Percentiles rank a stretch among this genome's conserved stretches.
These are phyloP conservation scores for Lysandra coridon DNA, from an alignment of 2,888 invertebrate genomes.

Conservation along the genomic window DNA sequence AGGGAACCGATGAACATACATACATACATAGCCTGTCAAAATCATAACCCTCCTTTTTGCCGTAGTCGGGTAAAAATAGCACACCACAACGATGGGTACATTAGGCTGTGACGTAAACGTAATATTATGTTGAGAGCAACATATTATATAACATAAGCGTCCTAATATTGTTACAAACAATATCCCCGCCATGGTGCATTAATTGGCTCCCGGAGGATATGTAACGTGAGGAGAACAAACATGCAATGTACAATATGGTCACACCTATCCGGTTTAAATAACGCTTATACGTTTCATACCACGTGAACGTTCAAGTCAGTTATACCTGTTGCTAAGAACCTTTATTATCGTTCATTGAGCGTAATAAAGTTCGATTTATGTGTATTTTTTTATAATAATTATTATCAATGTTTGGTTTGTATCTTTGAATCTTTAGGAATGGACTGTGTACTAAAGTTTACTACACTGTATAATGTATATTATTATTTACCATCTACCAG, in stretches of 20 bases:
- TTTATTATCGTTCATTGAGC: neutral
- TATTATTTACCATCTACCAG: no score
- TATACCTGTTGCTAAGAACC: neutral
- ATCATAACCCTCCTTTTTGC: no score
- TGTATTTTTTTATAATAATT: no score
- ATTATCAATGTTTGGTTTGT: no score
- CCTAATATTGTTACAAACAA: constrained; percentile 26
- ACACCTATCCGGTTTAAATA: constrained; percentile 13
- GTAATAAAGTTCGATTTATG: neutral
- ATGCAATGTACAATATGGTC: neutral
- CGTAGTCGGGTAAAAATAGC: neutral
- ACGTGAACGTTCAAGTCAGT: neutral
- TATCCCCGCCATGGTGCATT: constrained; percentile 19
- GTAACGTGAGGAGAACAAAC: constrained; percentile 15
- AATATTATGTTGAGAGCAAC: constrained; percentile 11
- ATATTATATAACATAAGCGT: constrained; percentile 8
- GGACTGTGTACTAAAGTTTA: no score
- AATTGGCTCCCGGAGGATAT: constrained; percentile 27
- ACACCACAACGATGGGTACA: neutral
- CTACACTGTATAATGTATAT: no score
- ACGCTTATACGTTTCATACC: neutral
- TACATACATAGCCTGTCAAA: no score
- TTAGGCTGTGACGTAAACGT: neutral
- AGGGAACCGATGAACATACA: no score
- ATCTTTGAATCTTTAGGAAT: no score